These are phyloP conservation scores for Drosophila robusta DNA, from an alignment of 2,888 invertebrate genomes.

Conservation along the genomic window DNA sequence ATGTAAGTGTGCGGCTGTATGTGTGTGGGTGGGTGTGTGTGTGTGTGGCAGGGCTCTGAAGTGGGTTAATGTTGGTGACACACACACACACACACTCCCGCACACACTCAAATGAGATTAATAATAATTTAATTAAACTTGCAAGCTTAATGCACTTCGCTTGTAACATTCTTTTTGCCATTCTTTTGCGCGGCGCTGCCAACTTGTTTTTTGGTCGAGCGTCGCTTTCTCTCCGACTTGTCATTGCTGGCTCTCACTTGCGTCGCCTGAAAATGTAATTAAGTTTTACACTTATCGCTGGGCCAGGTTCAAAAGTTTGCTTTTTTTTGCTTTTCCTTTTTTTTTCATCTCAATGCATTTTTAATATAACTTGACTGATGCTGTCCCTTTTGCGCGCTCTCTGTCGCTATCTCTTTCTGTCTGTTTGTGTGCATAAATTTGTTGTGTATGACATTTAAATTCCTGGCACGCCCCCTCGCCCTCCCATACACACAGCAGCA, in stretches of 20 bases:
- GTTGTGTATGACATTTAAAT: slow-evolving; percentile 55
- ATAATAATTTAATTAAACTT: slow-evolving; percentile 81
- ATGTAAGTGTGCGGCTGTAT: slow-evolving; percentile 7
- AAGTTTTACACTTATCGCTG: slow-evolving; percentile 71
- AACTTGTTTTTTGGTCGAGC: slow-evolving; percentile 26
- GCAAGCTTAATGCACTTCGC: slow-evolving; percentile 76
- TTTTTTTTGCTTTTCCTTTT: no score
- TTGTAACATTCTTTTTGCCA: slow-evolving; percentile 41
- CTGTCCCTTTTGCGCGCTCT: background rate
- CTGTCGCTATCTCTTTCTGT: background rate
- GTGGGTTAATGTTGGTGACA: no score
- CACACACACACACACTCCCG: background rate
- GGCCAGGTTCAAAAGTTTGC: slow-evolving; percentile 10
- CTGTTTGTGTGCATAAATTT: slow-evolving; percentile 16
- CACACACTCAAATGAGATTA: slow-evolving; percentile 69
- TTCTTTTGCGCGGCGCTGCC: slow-evolving; percentile 25
- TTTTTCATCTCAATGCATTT: slow-evolving; percentile 19
- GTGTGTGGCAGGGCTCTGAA: background rate
- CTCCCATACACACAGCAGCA: slow-evolving; percentile 8
- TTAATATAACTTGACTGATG: slow-evolving; percentile 18
- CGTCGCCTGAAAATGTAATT: slow-evolving; percentile 60
- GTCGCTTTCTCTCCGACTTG: background rate
- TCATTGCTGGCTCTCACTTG: background rate
- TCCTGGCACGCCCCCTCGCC: slow-evolving; percentile 33
- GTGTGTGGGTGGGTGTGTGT: slow-evolving; percentile 12